phyloP scores from a whole-genome alignment of 2,797 vertebrate genomes.

The Emydoidea blandingii region DNA sequence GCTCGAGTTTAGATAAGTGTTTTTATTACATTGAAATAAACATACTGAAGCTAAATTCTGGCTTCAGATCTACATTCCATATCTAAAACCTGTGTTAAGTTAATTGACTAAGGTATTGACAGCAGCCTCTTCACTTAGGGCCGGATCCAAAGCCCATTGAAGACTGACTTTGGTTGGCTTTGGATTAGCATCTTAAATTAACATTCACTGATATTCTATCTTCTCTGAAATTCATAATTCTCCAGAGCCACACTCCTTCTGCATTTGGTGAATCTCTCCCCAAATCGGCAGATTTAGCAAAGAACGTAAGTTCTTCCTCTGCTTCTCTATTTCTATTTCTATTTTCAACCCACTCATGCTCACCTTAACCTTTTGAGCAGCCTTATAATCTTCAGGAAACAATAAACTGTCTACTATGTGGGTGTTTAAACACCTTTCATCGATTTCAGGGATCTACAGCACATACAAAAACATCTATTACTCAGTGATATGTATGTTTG shows the following conservation, averaged over 20 bases:
- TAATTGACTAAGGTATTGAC: neutral
- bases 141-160: neutral
- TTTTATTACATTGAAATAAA: neutral
- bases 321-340: neutral
- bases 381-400: neutral
- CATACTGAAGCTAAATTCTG: neutral
- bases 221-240: neutral
- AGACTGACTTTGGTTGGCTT: neutral
- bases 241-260: neutral
- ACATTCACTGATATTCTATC: neutral
- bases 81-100: neutral
- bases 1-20: neutral
- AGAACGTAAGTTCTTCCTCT: neutral
- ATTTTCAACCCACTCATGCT: neutral
- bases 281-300: neutral
- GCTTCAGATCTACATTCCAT: neutral
- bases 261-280: neutral
- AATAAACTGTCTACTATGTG: neutral
- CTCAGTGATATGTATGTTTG: neutral
- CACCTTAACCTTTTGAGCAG: neutral
- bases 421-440: neutral
- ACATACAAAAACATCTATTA: neutral
- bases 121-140: neutral
- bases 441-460: neutral
- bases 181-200: neutral